phyloP scores from a whole-genome alignment of 2,113 vertebrate species.

The Gymnarchus niloticus region DNA sequence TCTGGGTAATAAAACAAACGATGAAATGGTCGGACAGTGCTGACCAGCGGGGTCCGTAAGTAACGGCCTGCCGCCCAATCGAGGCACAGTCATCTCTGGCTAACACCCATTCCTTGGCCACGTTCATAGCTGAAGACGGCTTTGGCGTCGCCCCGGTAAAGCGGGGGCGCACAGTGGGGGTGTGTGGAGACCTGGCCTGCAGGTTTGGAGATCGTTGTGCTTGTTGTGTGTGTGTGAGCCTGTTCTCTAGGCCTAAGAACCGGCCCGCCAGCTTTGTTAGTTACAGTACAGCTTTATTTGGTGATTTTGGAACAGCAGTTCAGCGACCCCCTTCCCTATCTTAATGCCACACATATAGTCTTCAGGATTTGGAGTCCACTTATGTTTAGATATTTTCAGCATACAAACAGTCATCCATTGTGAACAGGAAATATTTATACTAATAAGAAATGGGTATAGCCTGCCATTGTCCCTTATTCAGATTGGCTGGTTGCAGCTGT shows the following conservation, averaged over 20 bases:
- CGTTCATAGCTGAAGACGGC: neutral
- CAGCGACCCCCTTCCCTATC: neutral
- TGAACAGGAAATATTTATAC: conserved; percentile 28
- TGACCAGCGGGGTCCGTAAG: neutral
- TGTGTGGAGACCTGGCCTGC: neutral
- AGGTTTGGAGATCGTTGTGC: neutral
- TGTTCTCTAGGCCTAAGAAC: neutral
- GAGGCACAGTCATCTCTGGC: neutral
- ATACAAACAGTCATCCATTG: conserved; percentile 28
- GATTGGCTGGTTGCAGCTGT: conserved; percentile 46
- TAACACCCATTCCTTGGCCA: neutral
- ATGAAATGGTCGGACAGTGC: neutral
- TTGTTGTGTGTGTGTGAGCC: neutral
- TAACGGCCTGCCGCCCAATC: neutral
- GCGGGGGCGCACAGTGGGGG: neutral
- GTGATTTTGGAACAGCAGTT: neutral
- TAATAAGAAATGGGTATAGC: conserved; percentile 32
- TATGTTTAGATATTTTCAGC: conserved; percentile 24
- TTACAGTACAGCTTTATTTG: neutral
- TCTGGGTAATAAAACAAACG: neutral
- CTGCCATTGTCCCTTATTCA: conserved; percentile 47
- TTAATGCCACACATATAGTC: conserved; percentile 8
- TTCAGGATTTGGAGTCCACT: neutral
- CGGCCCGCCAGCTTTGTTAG: neutral
- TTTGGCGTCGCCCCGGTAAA: neutral